Percentiles rank a stretch among this genome's conserved stretches.
phyloP scores from a whole-genome alignment of 2,797 vertebrate species.

The Tragelaphus oryx region DNA sequence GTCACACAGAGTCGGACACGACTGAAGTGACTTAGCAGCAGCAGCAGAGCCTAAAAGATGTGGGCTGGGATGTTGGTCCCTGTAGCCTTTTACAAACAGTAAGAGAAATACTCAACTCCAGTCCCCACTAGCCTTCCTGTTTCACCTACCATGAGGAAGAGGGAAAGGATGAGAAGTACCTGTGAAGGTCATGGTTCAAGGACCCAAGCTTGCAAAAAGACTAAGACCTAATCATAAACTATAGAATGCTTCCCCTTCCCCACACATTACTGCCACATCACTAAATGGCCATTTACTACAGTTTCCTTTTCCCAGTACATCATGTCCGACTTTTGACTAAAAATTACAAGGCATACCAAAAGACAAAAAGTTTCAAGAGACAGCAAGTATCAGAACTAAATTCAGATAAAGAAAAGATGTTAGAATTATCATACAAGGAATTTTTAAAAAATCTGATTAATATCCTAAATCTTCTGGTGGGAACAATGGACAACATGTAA shows the following conservation, averaged over 20 bases:
- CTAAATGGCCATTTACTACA: background rate
- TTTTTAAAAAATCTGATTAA: background rate
- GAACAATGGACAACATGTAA: background rate
- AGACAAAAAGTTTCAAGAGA: conserved; percentile 9
- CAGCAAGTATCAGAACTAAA: background rate
- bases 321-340: background rate
- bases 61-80: background rate
- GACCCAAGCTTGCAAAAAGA: background rate
- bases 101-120: background rate
- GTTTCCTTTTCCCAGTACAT: background rate
- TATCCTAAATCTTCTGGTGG: background rate
- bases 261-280: background rate
- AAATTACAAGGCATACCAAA: background rate
- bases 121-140: background rate
- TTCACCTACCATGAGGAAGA: background rate
- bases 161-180: background rate
- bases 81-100: background rate
- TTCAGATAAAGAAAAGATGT: background rate
- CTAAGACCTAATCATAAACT: background rate
- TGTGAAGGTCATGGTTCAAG: background rate
- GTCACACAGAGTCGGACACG: too few relatives aligned
- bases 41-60: background rate
- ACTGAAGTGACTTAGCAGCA: too few relatives aligned
- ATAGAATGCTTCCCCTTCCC: background rate
- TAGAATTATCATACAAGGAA: background rate